Evolutionary conservation across 2,888 invertebrate genomes (phyloP).

Genomic region (Brenthis daphne): DNA sequence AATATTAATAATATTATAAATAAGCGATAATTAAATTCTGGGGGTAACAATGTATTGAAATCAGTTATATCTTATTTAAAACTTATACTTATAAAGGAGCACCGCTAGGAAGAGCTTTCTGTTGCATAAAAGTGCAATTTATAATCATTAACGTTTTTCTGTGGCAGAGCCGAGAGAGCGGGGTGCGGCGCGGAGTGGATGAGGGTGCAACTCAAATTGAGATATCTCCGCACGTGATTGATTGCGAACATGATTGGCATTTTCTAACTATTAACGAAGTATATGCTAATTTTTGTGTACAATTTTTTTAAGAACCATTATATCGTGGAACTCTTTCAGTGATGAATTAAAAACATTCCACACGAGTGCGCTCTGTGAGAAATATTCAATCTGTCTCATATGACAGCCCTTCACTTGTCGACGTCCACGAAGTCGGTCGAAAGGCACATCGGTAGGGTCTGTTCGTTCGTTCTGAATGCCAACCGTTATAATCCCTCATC

Average conservation of each 20-base stretch:
- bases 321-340: slow-evolving; percentile 53
- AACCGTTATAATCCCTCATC: slow-evolving; percentile 78
- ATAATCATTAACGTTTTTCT: slow-evolving; percentile 74
- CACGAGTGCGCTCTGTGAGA: slow-evolving; percentile 66
- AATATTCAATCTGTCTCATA: slow-evolving; percentile 64
- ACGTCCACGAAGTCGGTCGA: slow-evolving; percentile 50
- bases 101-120: slow-evolving; percentile 57
- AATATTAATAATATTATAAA: too few relatives aligned
- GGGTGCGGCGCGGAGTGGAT: slow-evolving; percentile 46
- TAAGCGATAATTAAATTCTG: too few relatives aligned
- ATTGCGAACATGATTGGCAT: slow-evolving; percentile 72
- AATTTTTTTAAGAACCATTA: slow-evolving; percentile 55
- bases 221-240: slow-evolving; percentile 76
- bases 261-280: slow-evolving; percentile 58
- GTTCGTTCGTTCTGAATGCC: slow-evolving; percentile 56
- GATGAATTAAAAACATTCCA: slow-evolving; percentile 64
- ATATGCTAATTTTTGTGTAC: slow-evolving; percentile 62
- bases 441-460: slow-evolving; percentile 54
- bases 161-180: slow-evolving; percentile 50
- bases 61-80: too few relatives aligned
- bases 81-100: slow-evolving; percentile 49
- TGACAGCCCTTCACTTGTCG: slow-evolving; percentile 77
- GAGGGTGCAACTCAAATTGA: slow-evolving; percentile 74
- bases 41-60: too few relatives aligned
- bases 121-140: slow-evolving; percentile 55